Evolutionary conservation across 2,888 invertebrate species (phyloP).

Genomic region (Antheraea assamensis): DNA sequence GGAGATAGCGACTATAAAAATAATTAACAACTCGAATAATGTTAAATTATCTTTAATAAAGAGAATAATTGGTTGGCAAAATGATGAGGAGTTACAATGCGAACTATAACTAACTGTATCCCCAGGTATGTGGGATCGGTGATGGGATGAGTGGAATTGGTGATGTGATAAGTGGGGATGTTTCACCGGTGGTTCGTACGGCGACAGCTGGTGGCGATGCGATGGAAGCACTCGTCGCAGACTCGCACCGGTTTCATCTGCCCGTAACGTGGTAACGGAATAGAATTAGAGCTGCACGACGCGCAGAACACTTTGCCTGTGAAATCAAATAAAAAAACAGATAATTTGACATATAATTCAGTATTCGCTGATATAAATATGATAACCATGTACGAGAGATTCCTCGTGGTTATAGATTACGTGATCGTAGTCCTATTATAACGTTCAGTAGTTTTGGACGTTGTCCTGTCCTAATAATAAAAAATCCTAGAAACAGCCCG

Average conservation of each 20-base stretch:
- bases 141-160: background rate
- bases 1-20: no score
- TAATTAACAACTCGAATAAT: no score
- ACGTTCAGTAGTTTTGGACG: no score
- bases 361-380: no score
- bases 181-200: constrained; percentile 53
- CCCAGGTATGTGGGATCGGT: background rate
- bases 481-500: no score
- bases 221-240: constrained; percentile 91
- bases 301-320: constrained; percentile 94
- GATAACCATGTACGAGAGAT: no score
- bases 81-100: background rate
- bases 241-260: constrained; percentile 96
- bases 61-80: no score
- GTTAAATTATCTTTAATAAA: no score
- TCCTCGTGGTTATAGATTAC: no score
- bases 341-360: no score
- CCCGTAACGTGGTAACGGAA: constrained; percentile 96
- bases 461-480: no score
- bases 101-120: background rate
- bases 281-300: constrained; percentile 95
- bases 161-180: background rate
- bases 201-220: constrained; percentile 50
- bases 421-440: no score
- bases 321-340: background rate